Evolutionary conservation across 2,797 vertebrate species (phyloP), one percentile per base, ranked within the genome.

Genomic region (Anas bahamensis): DNA sequence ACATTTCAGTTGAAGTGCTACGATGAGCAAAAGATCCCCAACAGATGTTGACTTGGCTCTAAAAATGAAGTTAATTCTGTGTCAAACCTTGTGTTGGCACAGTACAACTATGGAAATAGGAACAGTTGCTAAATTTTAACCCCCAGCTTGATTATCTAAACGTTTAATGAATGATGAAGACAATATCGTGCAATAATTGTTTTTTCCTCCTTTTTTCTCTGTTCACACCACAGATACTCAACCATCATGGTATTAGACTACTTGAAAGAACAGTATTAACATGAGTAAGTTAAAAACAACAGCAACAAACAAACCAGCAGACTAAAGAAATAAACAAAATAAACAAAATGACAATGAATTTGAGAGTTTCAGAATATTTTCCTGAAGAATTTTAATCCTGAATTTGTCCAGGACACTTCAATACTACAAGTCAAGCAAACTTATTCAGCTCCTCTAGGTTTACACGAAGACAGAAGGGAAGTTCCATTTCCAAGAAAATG

Each of bases 301-400:
- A 84, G 53, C 42, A 16, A 76, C 9, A 0, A 55, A 55, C 2
- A 7, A 31, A 23, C 1, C 1, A 64, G 35, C 1, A 69, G 35
- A 59, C 6, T 48, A 57, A 72, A 60, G 2, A 8, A 39, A 41
- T 11, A 53, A 3, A 33, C 2, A 7, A 69, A 41, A 18, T 6
- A 48, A 23, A 48, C 46, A 48, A 48, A 48, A 24, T 24, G 7
- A 68, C 7, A 59, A 41, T 4, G 7, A 13, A 37, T 35, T 68
- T 76, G 61, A 74, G 4, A 37, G 8, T 29, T 26, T 60, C 42
- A 39, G 14, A 9, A 61, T n/a, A 37, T 71, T 65, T 72, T 68
- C 33, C 28, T 42, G 11, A 10, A 56, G 6, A 86, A 66, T 59
- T 74, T 55, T 75, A 82, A 53, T 7, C 10, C 46, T 35, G 17